phyloP scores from a whole-genome alignment of 2,797 vertebrate species.

The Poeciliopsis presidionis region DNA sequence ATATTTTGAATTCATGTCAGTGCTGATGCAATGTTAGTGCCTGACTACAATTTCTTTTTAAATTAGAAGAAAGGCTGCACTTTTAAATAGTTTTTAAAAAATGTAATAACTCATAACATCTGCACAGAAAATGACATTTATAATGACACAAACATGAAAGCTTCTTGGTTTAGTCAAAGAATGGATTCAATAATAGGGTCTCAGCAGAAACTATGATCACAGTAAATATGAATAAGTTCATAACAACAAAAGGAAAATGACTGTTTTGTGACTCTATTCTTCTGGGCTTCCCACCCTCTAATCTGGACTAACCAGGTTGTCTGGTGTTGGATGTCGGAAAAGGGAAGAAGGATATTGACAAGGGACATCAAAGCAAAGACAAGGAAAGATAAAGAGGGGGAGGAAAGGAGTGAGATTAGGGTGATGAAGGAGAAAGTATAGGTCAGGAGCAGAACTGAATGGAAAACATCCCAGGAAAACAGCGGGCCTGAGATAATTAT shows the following conservation, averaged over 20 bases:
- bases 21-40: too few relatives aligned
- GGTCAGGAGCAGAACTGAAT: constrained; percentile 43
- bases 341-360: constrained; percentile 62
- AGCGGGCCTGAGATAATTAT: constrained; percentile 54
- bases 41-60: too few relatives aligned
- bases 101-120: background rate
- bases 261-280: constrained; percentile 51
- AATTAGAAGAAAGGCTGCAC: background rate
- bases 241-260: constrained; percentile 41
- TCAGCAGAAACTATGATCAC: background rate
- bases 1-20: too few relatives aligned
- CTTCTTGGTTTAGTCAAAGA: background rate
- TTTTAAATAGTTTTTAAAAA: background rate
- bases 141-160: background rate
- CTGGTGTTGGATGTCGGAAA: constrained; percentile 30
- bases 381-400: constrained; percentile 21
- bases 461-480: constrained; percentile 47
- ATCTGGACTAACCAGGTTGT: constrained; percentile 63
- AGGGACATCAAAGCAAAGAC: constrained; percentile 68
- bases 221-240: background rate
- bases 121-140: background rate
- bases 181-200: background rate
- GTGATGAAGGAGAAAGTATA: constrained; percentile 54
- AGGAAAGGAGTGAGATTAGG: constrained; percentile 53
- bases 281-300: constrained; percentile 50